These are phyloP conservation scores for Sylvia atricapilla DNA, from an alignment of 2,113 vertebrate species.

Conservation along the genomic window DNA sequence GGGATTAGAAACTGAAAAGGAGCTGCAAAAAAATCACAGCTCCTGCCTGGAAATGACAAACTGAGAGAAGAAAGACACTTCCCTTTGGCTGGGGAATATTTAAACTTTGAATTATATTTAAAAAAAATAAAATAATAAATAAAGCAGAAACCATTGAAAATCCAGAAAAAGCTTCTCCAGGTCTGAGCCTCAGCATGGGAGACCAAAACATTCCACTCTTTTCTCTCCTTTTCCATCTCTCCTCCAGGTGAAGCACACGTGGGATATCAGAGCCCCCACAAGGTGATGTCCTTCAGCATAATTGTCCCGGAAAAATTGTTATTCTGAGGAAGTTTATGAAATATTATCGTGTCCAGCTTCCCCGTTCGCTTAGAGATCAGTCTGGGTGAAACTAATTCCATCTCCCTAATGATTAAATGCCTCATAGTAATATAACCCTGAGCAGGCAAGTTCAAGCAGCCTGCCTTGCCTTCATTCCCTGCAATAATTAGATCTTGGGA, in stretches of 20 bases:
- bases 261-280: neutral
- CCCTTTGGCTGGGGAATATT: too few relatives aligned
- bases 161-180: neutral
- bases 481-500: conserved; percentile 21
- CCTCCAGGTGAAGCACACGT: neutral
- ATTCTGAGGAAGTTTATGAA: conserved; percentile 33
- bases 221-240: neutral
- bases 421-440: conserved; percentile 37
- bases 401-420: conserved; percentile 59
- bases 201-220: neutral
- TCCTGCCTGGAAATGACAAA: neutral
- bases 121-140: neutral
- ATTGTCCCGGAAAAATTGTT: conserved; percentile 12
- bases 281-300: conserved; percentile 15
- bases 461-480: neutral
- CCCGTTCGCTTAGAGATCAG: conserved; percentile 19
- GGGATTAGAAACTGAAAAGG: neutral
- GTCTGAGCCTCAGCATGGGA: neutral
- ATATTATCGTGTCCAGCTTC: conserved; percentile 26
- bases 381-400: conserved; percentile 59
- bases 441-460: conserved; percentile 24
- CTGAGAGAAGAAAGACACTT: neutral
- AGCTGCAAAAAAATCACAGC: neutral
- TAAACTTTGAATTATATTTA: neutral
- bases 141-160: too few relatives aligned